Conservation (phyloP, 2,888 invertebrate species). For the Cephus spinipes region DNA sequence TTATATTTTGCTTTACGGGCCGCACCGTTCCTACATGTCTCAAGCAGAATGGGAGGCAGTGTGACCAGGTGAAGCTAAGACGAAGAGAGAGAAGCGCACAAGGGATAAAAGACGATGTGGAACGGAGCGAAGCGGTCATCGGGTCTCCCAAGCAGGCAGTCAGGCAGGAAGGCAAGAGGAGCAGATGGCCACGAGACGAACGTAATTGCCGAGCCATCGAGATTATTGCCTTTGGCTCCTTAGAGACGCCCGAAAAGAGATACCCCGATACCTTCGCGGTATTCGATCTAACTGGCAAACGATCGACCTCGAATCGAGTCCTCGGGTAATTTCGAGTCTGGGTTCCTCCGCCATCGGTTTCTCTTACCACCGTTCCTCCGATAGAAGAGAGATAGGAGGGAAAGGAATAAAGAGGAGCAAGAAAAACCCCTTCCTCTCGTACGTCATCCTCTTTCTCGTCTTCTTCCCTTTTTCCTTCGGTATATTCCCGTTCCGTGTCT, state of each 20-base stretch:
- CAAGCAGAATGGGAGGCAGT: neutral
- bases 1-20: constrained; percentile 1
- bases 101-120: neutral
- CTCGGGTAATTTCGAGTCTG: neutral
- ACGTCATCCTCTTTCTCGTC: neutral
- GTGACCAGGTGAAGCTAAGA: neutral
- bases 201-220: constrained; percentile 62
- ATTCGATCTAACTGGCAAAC: neutral
- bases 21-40: neutral
- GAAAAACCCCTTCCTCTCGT: neutral
- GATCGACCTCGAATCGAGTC: neutral
- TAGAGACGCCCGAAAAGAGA: constrained; percentile 23
- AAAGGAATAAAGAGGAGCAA: neutral
- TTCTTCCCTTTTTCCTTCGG: neutral
- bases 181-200: constrained; percentile 65
- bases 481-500: neutral
- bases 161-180: constrained; percentile 33
- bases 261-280: constrained; percentile 2
- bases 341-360: neutral
- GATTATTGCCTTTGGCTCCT: constrained; percentile 57
- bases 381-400: neutral
- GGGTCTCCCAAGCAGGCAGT: constrained; percentile 12
- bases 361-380: neutral
- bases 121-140: constrained; percentile 4
- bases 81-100: neutral